These are phyloP conservation scores for Drosophila kikkawai DNA, from an alignment of 1,140 invertebrate genomes.

Conservation along the genomic window DNA sequence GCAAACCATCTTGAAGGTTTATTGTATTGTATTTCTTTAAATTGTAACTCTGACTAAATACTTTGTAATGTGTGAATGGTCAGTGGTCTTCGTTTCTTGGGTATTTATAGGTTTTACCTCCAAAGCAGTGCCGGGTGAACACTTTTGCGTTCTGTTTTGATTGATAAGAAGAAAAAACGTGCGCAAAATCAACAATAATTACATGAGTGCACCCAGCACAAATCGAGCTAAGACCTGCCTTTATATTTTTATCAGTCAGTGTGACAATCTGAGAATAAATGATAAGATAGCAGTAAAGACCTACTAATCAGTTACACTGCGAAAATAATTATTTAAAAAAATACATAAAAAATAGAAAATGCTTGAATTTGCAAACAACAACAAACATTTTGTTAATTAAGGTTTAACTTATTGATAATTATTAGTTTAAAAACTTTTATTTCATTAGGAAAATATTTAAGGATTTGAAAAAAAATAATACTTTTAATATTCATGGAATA, in stretches of 20 bases:
- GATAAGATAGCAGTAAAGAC: conserved; percentile 46
- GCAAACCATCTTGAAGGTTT: conserved; percentile 60
- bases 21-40: background rate
- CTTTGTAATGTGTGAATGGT: conserved; percentile 4
- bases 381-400: too few species aligned
- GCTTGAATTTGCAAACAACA: background rate
- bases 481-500: too few species aligned
- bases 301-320: background rate
- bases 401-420: too few species aligned
- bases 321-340: background rate
- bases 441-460: too few species aligned
- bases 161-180: conserved; percentile 35
- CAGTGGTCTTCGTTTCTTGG: background rate
- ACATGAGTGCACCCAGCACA: conserved; percentile 40
- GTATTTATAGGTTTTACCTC: conserved; percentile 42
- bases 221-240: conserved; percentile 19
- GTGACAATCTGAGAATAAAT: background rate
- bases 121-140: conserved; percentile 14
- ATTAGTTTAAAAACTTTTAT: too few species aligned
- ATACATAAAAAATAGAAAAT: background rate
- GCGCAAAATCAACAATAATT: conserved; percentile 67
- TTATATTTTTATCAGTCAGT: conserved; percentile 25
- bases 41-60: background rate
- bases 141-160: conserved; percentile 44
- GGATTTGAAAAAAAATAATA: too few species aligned